Conservation (phyloP, 2,888 invertebrate genomes). For the Monoplex corrugatus region DNA sequence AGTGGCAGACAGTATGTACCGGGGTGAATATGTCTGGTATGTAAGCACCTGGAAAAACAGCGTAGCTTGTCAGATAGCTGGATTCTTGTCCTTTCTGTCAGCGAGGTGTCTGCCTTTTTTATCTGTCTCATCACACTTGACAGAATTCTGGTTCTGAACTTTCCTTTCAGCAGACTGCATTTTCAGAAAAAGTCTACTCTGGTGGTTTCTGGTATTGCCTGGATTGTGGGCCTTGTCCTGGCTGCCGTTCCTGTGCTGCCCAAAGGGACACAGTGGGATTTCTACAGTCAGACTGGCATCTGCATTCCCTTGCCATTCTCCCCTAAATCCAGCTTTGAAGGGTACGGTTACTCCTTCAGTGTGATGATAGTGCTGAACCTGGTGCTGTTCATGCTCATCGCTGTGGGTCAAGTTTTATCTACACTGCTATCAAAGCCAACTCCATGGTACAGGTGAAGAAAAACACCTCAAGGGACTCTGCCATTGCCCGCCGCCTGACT, state of each 20-base stretch:
- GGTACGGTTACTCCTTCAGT: slow-evolving; percentile 79
- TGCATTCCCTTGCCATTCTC: slow-evolving; percentile 80
- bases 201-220: slow-evolving; percentile 63
- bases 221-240: slow-evolving; percentile 71
- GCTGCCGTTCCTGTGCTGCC: slow-evolving; percentile 76
- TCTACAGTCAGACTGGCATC: slow-evolving; percentile 74
- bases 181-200: slow-evolving; percentile 68
- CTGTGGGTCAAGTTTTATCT: slow-evolving; percentile 77
- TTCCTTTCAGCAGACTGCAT: slow-evolving; percentile 82
- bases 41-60: slow-evolving; percentile 66
- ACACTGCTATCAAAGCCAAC: slow-evolving; percentile 62
- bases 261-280: slow-evolving; percentile 63
- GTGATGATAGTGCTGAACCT: slow-evolving; percentile 78
- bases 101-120: slow-evolving; percentile 85
- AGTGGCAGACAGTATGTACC: slow-evolving; percentile 62
- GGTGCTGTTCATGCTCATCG: slow-evolving; percentile 74
- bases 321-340: slow-evolving; percentile 70
- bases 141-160: slow-evolving; percentile 85
- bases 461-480: slow-evolving; percentile 23
- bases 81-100: slow-evolving; percentile 80
- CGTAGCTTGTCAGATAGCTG: slow-evolving; percentile 62
- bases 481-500: slow-evolving; percentile 40
- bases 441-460: not conserved
- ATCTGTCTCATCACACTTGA: slow-evolving; percentile 86
- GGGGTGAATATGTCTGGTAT: slow-evolving; percentile 65